These are phyloP conservation scores for Callochromis pleurospilus DNA, from an alignment of 2,113 vertebrate genomes.

Conservation along the genomic window DNA sequence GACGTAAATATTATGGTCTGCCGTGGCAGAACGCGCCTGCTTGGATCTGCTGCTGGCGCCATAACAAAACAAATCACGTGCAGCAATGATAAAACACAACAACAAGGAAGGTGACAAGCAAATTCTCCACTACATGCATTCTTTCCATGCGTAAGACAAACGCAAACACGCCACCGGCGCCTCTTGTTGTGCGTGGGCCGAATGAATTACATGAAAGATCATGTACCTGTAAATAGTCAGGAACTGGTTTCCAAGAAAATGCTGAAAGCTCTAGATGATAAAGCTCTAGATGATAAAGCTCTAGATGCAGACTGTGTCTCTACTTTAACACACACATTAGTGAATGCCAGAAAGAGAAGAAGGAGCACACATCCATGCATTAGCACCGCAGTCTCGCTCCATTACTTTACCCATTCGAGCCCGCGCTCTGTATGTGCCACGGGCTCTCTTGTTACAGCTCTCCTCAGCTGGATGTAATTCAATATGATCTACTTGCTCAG, in stretches of 20 bases:
- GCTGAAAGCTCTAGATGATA: neutral
- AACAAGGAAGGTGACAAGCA: neutral
- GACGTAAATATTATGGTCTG: constrained; percentile 44
- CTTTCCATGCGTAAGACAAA: neutral
- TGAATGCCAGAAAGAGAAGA: neutral
- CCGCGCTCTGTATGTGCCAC: neutral
- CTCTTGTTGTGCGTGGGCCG: neutral
- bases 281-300: neutral
- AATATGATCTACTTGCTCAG: neutral
- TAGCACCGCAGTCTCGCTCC: neutral
- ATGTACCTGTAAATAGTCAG: neutral
- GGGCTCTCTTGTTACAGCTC: neutral
- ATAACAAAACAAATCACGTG: constrained; percentile 20
- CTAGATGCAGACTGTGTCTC: neutral
- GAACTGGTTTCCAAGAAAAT: neutral
- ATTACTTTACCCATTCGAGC: neutral
- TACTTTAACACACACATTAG: neutral
- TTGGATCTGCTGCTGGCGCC: constrained; percentile 28
- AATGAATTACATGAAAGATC: neutral
- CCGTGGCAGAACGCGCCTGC: neutral
- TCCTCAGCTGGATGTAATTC: neutral
- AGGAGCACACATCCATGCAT: neutral
- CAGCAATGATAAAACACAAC: neutral
- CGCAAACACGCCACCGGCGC: neutral
- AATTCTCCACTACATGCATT: neutral